phyloP scores from a whole-genome alignment of 2,113 vertebrate species.

The Crotalus viridis region DNA sequence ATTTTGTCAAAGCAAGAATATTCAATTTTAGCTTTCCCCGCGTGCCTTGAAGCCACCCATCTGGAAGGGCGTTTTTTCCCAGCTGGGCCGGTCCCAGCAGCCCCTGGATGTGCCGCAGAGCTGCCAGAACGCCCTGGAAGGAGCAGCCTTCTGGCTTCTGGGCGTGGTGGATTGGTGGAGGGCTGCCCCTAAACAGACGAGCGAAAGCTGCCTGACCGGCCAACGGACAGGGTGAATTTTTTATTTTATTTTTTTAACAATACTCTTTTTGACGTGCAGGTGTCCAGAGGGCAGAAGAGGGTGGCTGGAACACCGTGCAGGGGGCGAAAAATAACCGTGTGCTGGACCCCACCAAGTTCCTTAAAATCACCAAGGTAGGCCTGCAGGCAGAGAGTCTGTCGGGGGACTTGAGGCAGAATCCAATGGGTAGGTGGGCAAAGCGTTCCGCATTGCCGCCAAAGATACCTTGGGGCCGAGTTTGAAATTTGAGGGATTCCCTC shows the following conservation, averaged over 20 bases:
- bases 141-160: neutral
- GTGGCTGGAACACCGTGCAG: conserved; percentile 96
- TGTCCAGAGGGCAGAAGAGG: conserved; percentile 84
- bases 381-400: accelerated
- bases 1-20: no score
- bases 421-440: no score
- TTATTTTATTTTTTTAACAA: no score
- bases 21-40: neutral
- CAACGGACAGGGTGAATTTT: neutral
- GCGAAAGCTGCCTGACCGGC: neutral
- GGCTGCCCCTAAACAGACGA: neutral
- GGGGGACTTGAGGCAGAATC: neutral
- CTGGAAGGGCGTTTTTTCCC: neutral
- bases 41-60: neutral
- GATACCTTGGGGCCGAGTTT: neutral
- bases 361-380: conserved; percentile 97
- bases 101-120: no score
- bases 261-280: conserved; percentile 51
- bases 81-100: neutral
- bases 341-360: conserved; percentile 95
- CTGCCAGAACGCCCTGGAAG: neutral
- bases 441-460: neutral
- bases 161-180: neutral
- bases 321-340: conserved; percentile 94
- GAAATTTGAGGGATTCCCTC: neutral